Conservation (phyloP, 1,140 invertebrate species). For the Dryas iulia region DNA sequence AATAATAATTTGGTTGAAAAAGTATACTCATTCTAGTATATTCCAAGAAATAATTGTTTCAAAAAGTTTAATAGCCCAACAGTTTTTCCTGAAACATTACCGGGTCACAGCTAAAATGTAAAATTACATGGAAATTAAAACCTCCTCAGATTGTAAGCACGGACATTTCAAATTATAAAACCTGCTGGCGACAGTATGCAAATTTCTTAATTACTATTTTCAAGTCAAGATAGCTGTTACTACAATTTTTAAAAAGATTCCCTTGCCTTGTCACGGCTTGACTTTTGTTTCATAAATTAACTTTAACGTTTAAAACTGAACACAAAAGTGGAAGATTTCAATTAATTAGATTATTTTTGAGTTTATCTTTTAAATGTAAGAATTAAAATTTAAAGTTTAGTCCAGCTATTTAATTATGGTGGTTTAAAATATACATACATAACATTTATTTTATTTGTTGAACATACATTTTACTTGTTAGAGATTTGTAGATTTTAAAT, state of each 20-base stretch:
- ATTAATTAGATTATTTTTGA: no score
- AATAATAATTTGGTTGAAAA: no score
- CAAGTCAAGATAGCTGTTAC: constrained; percentile 3
- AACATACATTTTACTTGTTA: no score
- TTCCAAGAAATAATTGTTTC: not conserved
- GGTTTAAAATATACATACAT: no score
- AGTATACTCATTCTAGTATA: no score
- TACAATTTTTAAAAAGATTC: not conserved
- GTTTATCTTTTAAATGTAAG: no score
- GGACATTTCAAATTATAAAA: constrained; percentile 14
- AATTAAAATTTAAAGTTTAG: no score
- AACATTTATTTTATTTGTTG: no score
- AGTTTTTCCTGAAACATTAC: not conserved
- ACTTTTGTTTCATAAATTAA: not conserved
- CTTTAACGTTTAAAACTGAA: not conserved
- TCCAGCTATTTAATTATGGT: no score
- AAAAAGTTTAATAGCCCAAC: constrained; percentile 2
- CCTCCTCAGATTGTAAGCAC: constrained; percentile 7
- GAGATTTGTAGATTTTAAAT: no score
- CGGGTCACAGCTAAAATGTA: not conserved
- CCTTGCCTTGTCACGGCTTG: not conserved
- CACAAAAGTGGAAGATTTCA: not conserved
- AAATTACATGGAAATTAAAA: constrained; percentile 1
- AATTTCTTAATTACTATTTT: constrained; percentile 18
- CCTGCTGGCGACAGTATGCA: constrained; percentile 15